Conservation (phyloP, 2,113 vertebrate species). For the Semnopithecus entellus region DNA sequence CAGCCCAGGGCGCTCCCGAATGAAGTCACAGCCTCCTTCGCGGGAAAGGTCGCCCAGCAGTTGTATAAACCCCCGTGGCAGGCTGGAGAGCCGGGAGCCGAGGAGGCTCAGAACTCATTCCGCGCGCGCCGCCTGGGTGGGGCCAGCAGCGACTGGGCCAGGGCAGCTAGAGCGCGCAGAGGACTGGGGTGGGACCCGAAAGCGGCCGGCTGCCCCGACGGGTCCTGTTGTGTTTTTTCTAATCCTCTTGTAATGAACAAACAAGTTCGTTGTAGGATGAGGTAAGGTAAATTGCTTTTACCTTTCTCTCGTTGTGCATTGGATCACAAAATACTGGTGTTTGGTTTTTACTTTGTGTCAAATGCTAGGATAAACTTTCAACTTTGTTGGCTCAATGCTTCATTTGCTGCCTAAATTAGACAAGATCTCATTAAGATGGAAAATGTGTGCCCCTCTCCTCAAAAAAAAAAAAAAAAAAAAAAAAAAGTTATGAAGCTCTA, state of each 20-base stretch:
- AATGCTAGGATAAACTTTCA: not conserved
- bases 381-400: not conserved
- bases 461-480: not conserved
- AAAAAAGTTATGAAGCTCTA: not conserved
- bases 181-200: not conserved
- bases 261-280: not conserved
- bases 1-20: not conserved
- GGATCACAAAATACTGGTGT: not conserved
- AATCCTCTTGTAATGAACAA: not conserved
- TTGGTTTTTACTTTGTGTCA: not conserved
- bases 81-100: too few species aligned
- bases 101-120: accelerated
- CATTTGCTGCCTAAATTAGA: not conserved
- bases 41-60: not conserved
- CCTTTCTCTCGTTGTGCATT: not conserved
- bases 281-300: not conserved
- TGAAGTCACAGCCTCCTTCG: not conserved
- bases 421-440: not conserved
- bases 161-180: not conserved
- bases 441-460: not conserved
- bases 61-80: not conserved
- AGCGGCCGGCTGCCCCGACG: not conserved
- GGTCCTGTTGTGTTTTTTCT: not conserved
- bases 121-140: too few species aligned
- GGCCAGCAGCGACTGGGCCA: not conserved